A percentile compares a stretch with the other conserved stretches of the same genome.
These are phyloP conservation scores for Erebia aethiops DNA, from an alignment of 2,888 invertebrate species.

Conservation along the genomic window DNA sequence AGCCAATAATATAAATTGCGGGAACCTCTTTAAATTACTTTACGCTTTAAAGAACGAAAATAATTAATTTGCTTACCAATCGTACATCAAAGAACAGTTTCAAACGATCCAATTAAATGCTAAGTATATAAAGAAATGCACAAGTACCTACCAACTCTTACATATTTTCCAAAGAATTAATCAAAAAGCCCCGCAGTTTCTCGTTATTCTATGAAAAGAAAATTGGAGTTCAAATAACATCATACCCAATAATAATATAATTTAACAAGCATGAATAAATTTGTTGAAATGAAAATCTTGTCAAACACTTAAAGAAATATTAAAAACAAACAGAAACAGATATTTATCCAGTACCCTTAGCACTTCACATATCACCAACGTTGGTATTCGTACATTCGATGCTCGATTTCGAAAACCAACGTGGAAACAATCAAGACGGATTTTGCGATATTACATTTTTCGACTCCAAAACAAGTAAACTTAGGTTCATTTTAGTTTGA, in stretches of 20 bases:
- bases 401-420: no score
- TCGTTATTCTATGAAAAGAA: background rate
- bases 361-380: no score
- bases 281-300: background rate
- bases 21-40: no score
- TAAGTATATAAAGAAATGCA: background rate
- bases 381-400: no score
- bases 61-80: constrained; percentile 14
- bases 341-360: background rate
- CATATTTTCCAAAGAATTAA: constrained; percentile 5
- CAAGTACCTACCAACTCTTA: background rate
- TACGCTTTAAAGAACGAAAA: constrained; percentile 5
- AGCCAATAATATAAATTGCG: no score
- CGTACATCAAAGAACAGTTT: constrained; percentile 14
- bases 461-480: no score
- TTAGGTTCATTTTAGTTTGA: no score
- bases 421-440: no score
- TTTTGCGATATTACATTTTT: no score
- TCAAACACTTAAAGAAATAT: background rate
- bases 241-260: background rate
- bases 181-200: background rate
- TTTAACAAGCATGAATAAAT: background rate
- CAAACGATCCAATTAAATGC: constrained; percentile 11
- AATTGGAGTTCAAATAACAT: background rate
- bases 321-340: constrained; percentile 5